These are phyloP conservation scores for Heliothis virescens DNA, from an alignment of 1,140 invertebrate species.

Conservation along the genomic window DNA sequence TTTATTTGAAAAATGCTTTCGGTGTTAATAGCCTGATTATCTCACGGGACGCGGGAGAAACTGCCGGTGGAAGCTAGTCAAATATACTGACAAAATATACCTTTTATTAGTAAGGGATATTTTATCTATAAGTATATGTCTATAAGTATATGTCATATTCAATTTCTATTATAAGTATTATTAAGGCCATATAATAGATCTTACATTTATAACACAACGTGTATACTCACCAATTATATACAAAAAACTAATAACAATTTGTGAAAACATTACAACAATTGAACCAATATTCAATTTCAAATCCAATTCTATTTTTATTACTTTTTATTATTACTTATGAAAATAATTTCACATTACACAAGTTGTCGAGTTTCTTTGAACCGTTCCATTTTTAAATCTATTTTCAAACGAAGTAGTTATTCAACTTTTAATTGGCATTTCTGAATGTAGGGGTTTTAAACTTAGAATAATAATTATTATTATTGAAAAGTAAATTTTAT, in stretches of 20 bases:
- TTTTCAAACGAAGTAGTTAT: not conserved
- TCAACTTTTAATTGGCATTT: constrained; percentile 15
- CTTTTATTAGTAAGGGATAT: too few species aligned
- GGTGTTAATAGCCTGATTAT: too few species aligned
- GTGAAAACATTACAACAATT: constrained; percentile 17
- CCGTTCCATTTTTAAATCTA: constrained; percentile 14
- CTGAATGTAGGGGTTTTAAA: not conserved
- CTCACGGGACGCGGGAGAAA: too few species aligned
- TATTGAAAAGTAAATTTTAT: not conserved
- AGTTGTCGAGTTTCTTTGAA: constrained; percentile 15
- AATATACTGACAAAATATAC: too few species aligned
- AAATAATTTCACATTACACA: not conserved
- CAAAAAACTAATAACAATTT: not conserved
- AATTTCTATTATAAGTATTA: not conserved
- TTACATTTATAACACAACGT: not conserved
- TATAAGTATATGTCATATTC: too few species aligned
- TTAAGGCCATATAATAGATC: not conserved
- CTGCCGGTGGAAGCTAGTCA: too few species aligned
- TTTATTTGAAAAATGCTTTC: too few species aligned
- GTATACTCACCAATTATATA: not conserved
- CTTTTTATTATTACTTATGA: constrained; percentile 31
- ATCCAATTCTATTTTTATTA: constrained; percentile 29
- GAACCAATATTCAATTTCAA: constrained; percentile 10
- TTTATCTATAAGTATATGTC: too few species aligned
- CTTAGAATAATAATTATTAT: not conserved